Base-by-base conservation (phyloP, 2,888 invertebrate species). In the Pantelozetes paolii region DNA sequence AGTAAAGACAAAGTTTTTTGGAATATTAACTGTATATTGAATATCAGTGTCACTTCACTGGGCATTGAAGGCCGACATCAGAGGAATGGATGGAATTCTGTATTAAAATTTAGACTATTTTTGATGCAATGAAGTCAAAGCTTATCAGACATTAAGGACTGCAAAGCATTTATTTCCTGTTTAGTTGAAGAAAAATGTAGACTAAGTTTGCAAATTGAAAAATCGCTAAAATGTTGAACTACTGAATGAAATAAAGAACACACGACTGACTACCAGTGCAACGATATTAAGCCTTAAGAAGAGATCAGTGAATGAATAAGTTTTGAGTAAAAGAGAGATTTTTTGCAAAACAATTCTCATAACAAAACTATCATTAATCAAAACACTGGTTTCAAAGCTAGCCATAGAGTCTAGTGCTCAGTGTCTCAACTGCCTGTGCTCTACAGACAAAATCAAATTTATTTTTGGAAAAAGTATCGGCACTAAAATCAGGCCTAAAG, bases 321-420 rank as follows among this genome's bases (percentile, higher is more conserved):
- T 50, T 48, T 48, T 28, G 20, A 5, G 18, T 1, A 32, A 67
- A 67, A 40, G 13, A 32, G 40, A 67, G 67, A 67, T 40, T 40
- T 59, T 67, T 67, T 67, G 67, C 67, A 67, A 67, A 67, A 67
- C 67, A 67, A 67, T 40, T 67, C 67, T 67, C 67, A 67, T 67
- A 67, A 67, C 67, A 67, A 67, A 67, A n/a, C 67, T 67, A 42
- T 67, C 67, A 67, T 67, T 67, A 67, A 67, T 67, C 67, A 67
- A 40, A 67, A 67, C 67, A 67, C 40, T 20, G 36, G 36, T 67
- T 67, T 67, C 67, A 67, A 40, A 67, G 59, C 20, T 23, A 36
- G 8, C 40, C n/a, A n/a, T n/a, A n/a, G n/a, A n/a, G n/a, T n/a
- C n/a, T n/a, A n/a, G n/a, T n/a, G n/a, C n/a, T n/a, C n/a, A 23